A percentile compares a stretch with the other conserved stretches of the same genome.
These are phyloP conservation scores for Eupsilia transversa DNA, from an alignment of 2,888 invertebrate genomes.

Conservation along the genomic window DNA sequence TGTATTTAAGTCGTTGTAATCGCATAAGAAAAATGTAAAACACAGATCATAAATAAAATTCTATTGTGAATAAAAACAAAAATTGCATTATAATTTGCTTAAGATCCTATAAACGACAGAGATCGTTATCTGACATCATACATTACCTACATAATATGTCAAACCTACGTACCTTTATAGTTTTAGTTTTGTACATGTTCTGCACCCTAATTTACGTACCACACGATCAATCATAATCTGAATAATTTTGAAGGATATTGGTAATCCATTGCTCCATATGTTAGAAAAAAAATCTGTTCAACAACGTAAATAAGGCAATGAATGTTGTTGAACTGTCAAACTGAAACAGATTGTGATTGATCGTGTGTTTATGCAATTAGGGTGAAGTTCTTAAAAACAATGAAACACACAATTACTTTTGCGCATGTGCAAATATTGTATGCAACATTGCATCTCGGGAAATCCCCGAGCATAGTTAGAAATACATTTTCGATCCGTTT, in stretches of 20 bases:
- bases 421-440: neutral
- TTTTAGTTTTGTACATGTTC: no score
- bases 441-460: conserved; percentile 14
- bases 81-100: conserved; percentile 16
- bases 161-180: neutral
- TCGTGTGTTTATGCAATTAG: no score
- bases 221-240: no score
- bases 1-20: neutral
- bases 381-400: no score
- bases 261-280: no score
- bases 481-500: neutral
- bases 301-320: no score
- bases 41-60: conserved; percentile 16
- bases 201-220: no score
- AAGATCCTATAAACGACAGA: neutral
- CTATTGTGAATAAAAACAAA: conserved; percentile 17
- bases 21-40: conserved; percentile 6
- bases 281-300: no score
- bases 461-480: neutral
- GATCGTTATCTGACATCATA: neutral
- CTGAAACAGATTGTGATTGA: no score
- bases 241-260: no score
- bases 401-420: neutral
- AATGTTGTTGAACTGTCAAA: no score
- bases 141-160: neutral